Conservation (phyloP, 37 sponge, comb jelly and placozoan genomes). For the Theonella swinhoei region DNA sequence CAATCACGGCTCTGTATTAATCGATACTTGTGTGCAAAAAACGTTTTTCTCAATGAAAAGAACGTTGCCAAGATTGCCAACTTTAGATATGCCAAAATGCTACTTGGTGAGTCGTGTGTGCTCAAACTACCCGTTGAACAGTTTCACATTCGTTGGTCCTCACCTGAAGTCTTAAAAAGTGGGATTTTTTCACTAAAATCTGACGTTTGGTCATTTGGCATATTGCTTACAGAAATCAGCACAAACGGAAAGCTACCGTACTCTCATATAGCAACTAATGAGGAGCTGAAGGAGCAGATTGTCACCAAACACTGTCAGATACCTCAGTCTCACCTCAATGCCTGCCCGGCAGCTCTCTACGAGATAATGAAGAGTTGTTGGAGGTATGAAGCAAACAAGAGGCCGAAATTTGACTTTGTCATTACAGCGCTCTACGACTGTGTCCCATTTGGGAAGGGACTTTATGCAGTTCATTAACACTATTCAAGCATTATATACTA, state of each 20-base stretch:
- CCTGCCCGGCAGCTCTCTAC: slow-evolving; percentile 80
- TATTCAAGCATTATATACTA: too few species aligned
- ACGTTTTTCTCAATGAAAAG: slow-evolving; percentile 69
- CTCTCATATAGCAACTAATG: slow-evolving; percentile 81
- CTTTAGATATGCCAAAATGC: slow-evolving; percentile 76
- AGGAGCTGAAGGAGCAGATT: slow-evolving; percentile 60
- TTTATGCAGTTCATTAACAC: too few species aligned
- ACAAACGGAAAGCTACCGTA: slow-evolving; percentile 85
- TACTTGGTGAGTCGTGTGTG: slow-evolving; percentile 64
- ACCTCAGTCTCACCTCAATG: slow-evolving; percentile 43
- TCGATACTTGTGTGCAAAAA: slow-evolving; percentile 76
- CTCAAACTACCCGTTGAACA: slow-evolving; percentile 64
- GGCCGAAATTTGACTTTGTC: slow-evolving; percentile 86
- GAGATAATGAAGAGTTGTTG: slow-evolving; percentile 81
- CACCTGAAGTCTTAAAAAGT: slow-evolving; percentile 82
- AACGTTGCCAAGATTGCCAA: slow-evolving; percentile 83
- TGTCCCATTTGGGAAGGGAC: background rate
- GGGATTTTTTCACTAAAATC: slow-evolving; percentile 81
- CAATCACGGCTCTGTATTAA: slow-evolving; percentile 79
- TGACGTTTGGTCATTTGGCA: slow-evolving; percentile 88
- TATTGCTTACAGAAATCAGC: slow-evolving; percentile 73
- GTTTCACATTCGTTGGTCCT: slow-evolving; percentile 88
- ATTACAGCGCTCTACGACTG: background rate
- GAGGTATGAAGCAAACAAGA: slow-evolving; percentile 66
- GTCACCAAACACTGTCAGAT: slow-evolving; percentile 66